Evolutionary conservation across 2,888 invertebrate genomes (phyloP).

Genomic region (Tanytarsus gracilentus): DNA sequence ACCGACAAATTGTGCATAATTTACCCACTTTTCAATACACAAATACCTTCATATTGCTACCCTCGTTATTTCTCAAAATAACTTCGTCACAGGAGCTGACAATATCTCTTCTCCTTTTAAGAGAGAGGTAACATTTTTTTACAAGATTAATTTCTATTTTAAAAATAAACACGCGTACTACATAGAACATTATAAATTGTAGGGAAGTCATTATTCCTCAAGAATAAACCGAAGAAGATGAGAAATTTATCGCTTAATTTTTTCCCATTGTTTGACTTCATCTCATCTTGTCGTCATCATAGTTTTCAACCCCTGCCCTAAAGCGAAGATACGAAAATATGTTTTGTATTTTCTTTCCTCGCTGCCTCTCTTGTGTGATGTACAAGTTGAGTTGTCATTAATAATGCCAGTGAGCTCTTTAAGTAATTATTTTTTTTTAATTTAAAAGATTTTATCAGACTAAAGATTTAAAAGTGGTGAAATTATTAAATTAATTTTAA

Average conservation of each 20-base stretch:
- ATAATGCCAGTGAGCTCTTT: no score
- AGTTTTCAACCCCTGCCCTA: no score
- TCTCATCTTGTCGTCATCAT: neutral
- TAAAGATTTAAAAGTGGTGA: no score
- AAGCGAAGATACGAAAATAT: neutral
- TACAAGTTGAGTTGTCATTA: no score
- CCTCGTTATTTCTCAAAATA: neutral
- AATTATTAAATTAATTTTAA: no score
- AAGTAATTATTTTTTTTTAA: neutral
- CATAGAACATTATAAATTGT: no score
- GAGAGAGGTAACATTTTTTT: no score
- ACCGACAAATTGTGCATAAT: slow-evolving; percentile 11
- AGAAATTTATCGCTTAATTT: slow-evolving; percentile 22
- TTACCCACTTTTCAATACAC: neutral
- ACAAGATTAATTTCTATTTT: slow-evolving; percentile 15
- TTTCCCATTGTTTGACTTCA: neutral
- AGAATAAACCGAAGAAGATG: neutral
- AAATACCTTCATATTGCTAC: neutral
- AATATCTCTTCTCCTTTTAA: no score
- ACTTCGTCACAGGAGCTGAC: no score
- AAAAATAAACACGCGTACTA: slow-evolving; percentile 13
- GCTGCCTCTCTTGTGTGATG: neutral
- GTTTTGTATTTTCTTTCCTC: no score
- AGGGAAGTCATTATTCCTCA: neutral
- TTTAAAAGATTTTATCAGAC: neutral